These are phyloP conservation scores for Chaetops frenatus DNA, from an alignment of 2,113 vertebrate species.

Conservation along the genomic window DNA sequence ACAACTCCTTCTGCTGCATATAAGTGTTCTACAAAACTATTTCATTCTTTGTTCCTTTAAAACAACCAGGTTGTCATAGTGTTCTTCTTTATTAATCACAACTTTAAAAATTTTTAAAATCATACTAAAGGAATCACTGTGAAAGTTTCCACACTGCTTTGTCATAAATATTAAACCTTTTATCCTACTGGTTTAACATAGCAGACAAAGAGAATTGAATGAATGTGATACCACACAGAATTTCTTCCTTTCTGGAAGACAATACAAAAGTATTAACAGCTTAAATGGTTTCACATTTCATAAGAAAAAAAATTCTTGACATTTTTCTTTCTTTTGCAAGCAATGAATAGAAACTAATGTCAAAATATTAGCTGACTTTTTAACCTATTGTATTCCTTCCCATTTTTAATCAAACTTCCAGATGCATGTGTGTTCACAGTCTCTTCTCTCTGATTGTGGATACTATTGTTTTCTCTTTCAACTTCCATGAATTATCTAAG, in stretches of 20 bases:
- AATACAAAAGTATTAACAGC: neutral
- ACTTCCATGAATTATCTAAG: neutral
- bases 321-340: neutral
- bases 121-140: neutral
- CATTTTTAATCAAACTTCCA: neutral
- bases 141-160: neutral
- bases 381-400: neutral
- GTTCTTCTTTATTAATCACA: neutral
- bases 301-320: neutral
- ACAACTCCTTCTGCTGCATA: neutral
- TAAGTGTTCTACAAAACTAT: neutral
- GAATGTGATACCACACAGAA: neutral
- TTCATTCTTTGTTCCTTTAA: neutral
- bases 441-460: neutral
- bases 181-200: neutral
- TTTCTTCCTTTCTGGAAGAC: neutral
- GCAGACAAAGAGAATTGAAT: neutral
- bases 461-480: neutral
- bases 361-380: neutral
- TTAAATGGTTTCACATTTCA: neutral
- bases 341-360: neutral
- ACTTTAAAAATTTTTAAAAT: neutral
- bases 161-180: neutral
- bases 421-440: neutral
- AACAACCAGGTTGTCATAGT: neutral